Base-by-base conservation (phyloP, 2,797 vertebrate species). In the Cuculus canorus region DNA sequence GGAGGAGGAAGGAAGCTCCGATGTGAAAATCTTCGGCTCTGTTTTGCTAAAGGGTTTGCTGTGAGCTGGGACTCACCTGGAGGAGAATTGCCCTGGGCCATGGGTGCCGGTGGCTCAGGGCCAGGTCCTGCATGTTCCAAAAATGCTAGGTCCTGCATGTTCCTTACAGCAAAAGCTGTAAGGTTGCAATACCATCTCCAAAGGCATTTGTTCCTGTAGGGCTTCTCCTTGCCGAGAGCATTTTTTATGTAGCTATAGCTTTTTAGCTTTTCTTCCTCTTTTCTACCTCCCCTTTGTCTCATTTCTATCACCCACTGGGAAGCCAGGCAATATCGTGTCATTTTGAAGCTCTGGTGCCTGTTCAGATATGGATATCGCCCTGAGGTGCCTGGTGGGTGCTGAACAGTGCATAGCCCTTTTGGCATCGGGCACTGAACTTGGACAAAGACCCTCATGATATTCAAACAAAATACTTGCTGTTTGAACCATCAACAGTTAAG, bases 231-330 rank as follows among this genome's bases (percentile, higher is more conserved):
- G 59, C 54, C n/a, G 10, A 65, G 50, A 81, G 54, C 11, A 5
- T 60, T 83, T n/a, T 93, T 53, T 53, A 50, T 0, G 0, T 43
- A 71, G 88, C 41, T 27, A 13, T n/a, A 54, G 63, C 70, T 59
- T 77, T 92, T 66, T 28, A 28, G 27, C 24, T 86, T 73, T 84
- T 92, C 78, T 93, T 90, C 91, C 84, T 91, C 64, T 92, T 80
- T 91, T 90, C 50, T 88, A 0, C 17, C 48, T 71, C 33, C 7
- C 82, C 25, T 75, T 66, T 68, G 32, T 64, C 47, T 85, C 37
- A 4, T 76, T 87, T 91, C 54, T 30, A 57, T 71, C 4, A 6
- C 37, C n/a, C 65, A 5, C 15, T 48, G 33, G 64, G 48, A 76
- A 66, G 52, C 24, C 4, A 32, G 37, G 6, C 27, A 21, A 10